A percentile compares a stretch with the other conserved stretches of the same genome.
Conservation (phyloP, 2,888 invertebrate genomes). For the Oconnorella tubifera region DNA sequence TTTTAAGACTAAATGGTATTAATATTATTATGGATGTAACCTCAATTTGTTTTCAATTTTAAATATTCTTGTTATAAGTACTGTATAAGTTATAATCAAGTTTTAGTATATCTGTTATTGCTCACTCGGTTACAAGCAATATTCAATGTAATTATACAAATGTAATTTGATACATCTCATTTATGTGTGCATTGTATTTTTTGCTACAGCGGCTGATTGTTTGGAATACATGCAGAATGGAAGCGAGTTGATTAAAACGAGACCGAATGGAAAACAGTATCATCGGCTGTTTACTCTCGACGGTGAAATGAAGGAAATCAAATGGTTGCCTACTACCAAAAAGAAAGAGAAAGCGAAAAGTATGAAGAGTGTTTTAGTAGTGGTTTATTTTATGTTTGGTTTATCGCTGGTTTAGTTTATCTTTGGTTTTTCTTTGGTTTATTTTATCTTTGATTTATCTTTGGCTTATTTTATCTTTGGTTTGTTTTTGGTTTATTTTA, state of each 20-base stretch:
- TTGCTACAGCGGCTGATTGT: conserved; percentile 63
- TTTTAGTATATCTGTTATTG: too few relatives aligned
- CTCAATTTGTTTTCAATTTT: too few relatives aligned
- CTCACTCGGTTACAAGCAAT: too few relatives aligned
- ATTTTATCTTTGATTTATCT: background rate
- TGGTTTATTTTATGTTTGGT: background rate
- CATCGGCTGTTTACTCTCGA: conserved; percentile 61
- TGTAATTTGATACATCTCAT: too few relatives aligned
- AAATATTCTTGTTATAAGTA: too few relatives aligned
- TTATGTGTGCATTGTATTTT: too few relatives aligned
- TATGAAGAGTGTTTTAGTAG: conserved; percentile 43
- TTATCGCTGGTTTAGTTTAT: background rate
- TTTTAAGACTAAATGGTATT: too few relatives aligned
- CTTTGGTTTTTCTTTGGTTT: background rate
- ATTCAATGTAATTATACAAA: too few relatives aligned
- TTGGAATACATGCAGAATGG: conserved; percentile 62
- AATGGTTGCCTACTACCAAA: conserved; percentile 64
- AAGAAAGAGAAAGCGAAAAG: conserved; percentile 63
- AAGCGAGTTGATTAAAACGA: conserved; percentile 61
- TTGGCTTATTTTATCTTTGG: background rate
- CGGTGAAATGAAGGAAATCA: conserved; percentile 60
- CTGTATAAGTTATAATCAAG: too few relatives aligned
- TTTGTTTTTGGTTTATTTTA: too few relatives aligned
- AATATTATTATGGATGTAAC: too few relatives aligned
- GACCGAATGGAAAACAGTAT: conserved; percentile 62